Conservation (phyloP, 1,140 invertebrate species). For the Heliconius himera region DNA sequence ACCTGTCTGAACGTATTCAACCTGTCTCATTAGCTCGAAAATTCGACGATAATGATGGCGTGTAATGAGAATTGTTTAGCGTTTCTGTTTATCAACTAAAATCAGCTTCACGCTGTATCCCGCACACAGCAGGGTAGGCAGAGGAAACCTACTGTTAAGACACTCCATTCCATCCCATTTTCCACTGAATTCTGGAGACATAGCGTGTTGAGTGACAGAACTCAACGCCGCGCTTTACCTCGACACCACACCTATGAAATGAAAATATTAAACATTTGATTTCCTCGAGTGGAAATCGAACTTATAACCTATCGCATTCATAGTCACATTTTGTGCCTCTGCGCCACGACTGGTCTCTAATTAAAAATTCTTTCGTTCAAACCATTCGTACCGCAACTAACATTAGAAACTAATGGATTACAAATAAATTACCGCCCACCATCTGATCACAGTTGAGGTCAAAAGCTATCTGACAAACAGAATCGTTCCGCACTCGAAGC, state of each 20-base stretch:
- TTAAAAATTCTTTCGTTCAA: slow-evolving; percentile 6
- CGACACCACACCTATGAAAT: too few species aligned
- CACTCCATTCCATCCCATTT: too few species aligned
- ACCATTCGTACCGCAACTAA: neutral
- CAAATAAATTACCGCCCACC: slow-evolving; percentile 17
- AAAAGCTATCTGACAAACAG: slow-evolving; percentile 19
- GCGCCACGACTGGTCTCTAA: neutral
- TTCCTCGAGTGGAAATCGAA: too few species aligned
- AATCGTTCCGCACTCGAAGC: slow-evolving; percentile 10
- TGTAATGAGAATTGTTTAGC: neutral
- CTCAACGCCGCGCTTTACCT: too few species aligned
- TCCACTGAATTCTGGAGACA: too few species aligned
- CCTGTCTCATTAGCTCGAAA: neutral
- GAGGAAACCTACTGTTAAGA: too few species aligned
- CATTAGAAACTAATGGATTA: slow-evolving; percentile 14
- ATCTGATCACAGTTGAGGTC: slow-evolving; percentile 16
- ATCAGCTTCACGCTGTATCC: neutral
- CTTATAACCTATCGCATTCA: too few species aligned
- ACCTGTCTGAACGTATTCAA: neutral
- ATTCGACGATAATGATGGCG: neutral
- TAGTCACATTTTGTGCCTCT: too few species aligned
- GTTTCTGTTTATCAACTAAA: neutral
- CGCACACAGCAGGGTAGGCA: too few species aligned
- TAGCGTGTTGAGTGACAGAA: too few species aligned
- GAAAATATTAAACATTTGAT: too few species aligned